phyloP scores from a whole-genome alignment of 2,797 vertebrate genomes.

The Brotogeris chrysoptera region DNA sequence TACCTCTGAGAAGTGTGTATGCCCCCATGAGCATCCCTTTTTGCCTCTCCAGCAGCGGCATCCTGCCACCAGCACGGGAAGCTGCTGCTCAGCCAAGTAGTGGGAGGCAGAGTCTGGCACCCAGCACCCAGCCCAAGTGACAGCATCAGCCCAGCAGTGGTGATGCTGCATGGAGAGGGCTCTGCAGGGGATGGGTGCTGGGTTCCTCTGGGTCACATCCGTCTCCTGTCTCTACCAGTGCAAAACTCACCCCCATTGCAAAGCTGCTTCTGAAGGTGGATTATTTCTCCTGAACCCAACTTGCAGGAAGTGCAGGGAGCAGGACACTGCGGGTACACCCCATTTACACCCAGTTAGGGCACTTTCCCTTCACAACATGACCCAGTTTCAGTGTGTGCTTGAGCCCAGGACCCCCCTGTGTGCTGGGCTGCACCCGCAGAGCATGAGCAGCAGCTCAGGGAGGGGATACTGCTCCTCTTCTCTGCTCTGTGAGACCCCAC shows the following conservation, averaged over 20 bases:
- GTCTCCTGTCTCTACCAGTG: neutral
- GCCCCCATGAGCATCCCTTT: neutral
- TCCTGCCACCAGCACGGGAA: neutral
- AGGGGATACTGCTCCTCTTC: neutral
- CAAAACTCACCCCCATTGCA: neutral
- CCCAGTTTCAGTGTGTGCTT: neutral
- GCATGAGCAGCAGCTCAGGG: neutral
- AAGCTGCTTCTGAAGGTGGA: neutral
- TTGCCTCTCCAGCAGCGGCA: neutral
- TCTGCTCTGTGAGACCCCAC: neutral
- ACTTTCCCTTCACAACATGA: neutral
- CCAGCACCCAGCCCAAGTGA: neutral
- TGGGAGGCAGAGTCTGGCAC: neutral
- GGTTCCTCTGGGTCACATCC: neutral
- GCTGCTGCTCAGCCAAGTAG: neutral
- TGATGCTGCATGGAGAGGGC: fast-evolving
- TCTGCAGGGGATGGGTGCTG: neutral
- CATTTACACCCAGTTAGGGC: neutral
- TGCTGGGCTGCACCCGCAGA: neutral
- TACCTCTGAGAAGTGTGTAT: neutral
- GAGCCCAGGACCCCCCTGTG: neutral
- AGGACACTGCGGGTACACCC: neutral
- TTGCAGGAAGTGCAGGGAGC: neutral
- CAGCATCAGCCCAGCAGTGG: neutral
- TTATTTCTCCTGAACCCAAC: neutral